A percentile compares a stretch with the other conserved stretches of the same genome.
These are phyloP conservation scores for Lagria hirta DNA, from an alignment of 2,888 invertebrate species.

Conservation along the genomic window DNA sequence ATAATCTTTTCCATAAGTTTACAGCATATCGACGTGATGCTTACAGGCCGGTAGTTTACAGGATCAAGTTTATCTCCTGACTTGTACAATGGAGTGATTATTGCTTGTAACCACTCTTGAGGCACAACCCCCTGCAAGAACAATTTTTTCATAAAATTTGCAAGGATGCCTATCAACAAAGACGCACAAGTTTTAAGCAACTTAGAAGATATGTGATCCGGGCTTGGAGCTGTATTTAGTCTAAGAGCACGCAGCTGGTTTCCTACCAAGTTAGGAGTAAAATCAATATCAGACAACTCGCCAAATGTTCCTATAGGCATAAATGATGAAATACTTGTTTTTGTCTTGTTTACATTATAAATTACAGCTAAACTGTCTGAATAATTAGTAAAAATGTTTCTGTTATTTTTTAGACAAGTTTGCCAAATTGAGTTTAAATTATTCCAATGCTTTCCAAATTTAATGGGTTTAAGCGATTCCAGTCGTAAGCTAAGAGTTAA, in stretches of 20 bases:
- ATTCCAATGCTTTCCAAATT: slow-evolving; percentile 2
- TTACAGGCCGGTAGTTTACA: slow-evolving; percentile 5
- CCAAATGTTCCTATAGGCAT: slow-evolving; percentile 2
- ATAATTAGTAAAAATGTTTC: background rate
- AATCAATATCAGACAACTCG: slow-evolving; percentile 1
- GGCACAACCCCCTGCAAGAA: too few relatives aligned
- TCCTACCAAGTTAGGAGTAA: slow-evolving; percentile 2
- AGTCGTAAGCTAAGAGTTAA: slow-evolving; percentile 1
- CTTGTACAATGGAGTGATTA: slow-evolving; percentile 6
- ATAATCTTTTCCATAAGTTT: slow-evolving; percentile 5
- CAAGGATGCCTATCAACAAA: slow-evolving; percentile 3
- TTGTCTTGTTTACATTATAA: slow-evolving; percentile 1
- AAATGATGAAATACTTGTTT: slow-evolving; percentile 2
- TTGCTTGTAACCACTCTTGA: slow-evolving; percentile 4
- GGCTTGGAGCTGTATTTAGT: slow-evolving; percentile 5
- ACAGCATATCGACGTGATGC: slow-evolving; percentile 4
- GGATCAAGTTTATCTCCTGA: slow-evolving; percentile 6
- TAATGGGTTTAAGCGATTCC: slow-evolving; percentile 2
- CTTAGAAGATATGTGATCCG: slow-evolving; percentile 3
- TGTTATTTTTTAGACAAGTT: slow-evolving; percentile 1
- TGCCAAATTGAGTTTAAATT: slow-evolving; percentile 2
- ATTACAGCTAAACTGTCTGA: slow-evolving; percentile 3
- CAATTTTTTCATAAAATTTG: too few relatives aligned
- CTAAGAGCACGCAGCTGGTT: slow-evolving; percentile 2
- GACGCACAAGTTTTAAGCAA: slow-evolving; percentile 3